These are phyloP conservation scores for Acanthosepion esculentum DNA, from an alignment of 2,888 invertebrate species.

Conservation along the genomic window DNA sequence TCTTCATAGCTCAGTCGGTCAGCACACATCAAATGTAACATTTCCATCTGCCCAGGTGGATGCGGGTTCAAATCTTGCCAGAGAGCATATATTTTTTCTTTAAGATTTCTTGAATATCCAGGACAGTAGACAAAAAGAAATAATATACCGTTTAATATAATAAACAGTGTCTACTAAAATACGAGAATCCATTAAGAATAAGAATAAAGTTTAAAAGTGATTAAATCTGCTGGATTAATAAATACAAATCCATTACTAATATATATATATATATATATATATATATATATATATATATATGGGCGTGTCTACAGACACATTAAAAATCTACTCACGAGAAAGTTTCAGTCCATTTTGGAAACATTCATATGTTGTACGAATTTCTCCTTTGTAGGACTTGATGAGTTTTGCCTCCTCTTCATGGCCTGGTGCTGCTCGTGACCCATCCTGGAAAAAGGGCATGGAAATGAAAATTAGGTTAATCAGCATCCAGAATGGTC, in stretches of 20 bases:
- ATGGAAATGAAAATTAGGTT: background rate
- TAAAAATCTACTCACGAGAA: conserved; percentile 58
- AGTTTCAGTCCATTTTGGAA: conserved; percentile 62
- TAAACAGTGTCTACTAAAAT: too few species aligned
- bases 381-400: conserved; percentile 58
- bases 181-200: too few species aligned
- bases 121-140: too few species aligned
- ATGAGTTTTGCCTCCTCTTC: conserved; percentile 56
- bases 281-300: background rate
- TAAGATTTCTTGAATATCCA: too few species aligned
- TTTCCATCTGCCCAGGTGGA: too few species aligned
- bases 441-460: conserved; percentile 56
- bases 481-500: background rate
- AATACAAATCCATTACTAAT: background rate
- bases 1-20: too few species aligned
- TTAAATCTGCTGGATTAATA: too few species aligned
- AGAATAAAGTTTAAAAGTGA: too few species aligned
- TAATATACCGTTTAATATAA: too few species aligned
- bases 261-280: background rate
- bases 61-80: too few species aligned
- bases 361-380: conserved; percentile 59
- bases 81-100: too few species aligned
- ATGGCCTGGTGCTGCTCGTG: conserved; percentile 55
- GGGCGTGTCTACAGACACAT: background rate
- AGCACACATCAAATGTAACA: too few species aligned